Evolutionary conservation across 64 coral and sea anemone genomes (phyloP).

Genomic region (Cladopsammia gracilis): DNA sequence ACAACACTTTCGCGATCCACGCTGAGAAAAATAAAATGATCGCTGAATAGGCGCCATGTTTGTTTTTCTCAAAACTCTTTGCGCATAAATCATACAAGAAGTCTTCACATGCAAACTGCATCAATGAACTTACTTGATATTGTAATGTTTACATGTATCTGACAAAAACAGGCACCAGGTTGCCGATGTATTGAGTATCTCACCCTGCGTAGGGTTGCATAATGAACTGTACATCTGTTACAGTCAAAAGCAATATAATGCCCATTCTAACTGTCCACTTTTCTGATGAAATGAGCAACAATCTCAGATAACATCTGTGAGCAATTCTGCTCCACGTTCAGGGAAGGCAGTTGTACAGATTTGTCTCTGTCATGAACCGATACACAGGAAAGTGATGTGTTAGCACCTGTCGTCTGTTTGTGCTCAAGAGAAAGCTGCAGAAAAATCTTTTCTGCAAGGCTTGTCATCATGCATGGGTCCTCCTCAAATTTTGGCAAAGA

Average conservation of each 20-base stretch:
- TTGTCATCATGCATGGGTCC: constrained; percentile 80
- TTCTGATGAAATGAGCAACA: constrained; percentile 55
- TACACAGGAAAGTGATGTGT: constrained; percentile 73
- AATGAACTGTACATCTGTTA: background rate
- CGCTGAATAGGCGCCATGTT: too few relatives aligned
- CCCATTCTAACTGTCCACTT: background rate
- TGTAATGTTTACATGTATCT: background rate
- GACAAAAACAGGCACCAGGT: background rate
- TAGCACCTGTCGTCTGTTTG: constrained; percentile 58
- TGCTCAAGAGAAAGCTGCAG: constrained; percentile 83
- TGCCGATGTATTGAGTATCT: background rate
- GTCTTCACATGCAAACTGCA: background rate
- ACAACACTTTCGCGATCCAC: background rate
- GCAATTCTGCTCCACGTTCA: constrained; percentile 87
- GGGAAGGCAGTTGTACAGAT: constrained; percentile 75
- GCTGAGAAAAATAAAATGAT: too few relatives aligned
- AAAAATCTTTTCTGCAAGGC: constrained; percentile 77
- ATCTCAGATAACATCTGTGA: constrained; percentile 84
- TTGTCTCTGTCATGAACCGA: constrained; percentile 77
- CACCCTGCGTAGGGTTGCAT: background rate
- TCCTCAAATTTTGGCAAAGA: constrained; percentile 80
- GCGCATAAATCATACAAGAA: constrained; percentile 18
- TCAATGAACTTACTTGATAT: background rate
- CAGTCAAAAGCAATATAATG: background rate
- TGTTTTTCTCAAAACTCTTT: too few relatives aligned